Conservation (phyloP, 2,797 vertebrate genomes). For the Siniperca obscura region DNA sequence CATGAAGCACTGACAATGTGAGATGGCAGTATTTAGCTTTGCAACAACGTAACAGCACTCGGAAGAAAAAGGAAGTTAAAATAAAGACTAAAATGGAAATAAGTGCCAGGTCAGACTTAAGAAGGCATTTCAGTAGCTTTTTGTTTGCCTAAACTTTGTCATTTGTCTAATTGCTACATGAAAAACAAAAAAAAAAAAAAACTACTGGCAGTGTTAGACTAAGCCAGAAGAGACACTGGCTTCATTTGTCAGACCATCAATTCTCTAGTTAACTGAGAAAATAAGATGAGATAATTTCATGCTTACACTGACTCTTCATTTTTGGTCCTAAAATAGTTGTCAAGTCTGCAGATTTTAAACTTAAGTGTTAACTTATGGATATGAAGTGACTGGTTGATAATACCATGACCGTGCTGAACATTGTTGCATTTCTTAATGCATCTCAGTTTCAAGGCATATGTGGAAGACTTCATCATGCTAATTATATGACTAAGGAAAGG, state of each 20-base stretch:
- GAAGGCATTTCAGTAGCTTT: slow-evolving; percentile 6
- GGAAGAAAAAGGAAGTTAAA: not conserved
- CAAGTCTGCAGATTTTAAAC: slow-evolving; percentile 27
- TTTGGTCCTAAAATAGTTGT: slow-evolving; percentile 14
- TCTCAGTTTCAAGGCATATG: slow-evolving; percentile 71
- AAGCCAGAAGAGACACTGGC: slow-evolving; percentile 18
- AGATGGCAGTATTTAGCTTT: slow-evolving; percentile 65
- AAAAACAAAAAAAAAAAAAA: slow-evolving; percentile 1
- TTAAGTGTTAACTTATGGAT: slow-evolving; percentile 14
- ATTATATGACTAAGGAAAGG: slow-evolving; percentile 67
- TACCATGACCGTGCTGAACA: slow-evolving; percentile 50
- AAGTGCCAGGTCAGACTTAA: slow-evolving; percentile 32
- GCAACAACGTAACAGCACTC: slow-evolving; percentile 57
- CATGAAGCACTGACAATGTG: slow-evolving; percentile 46
- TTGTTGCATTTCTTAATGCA: slow-evolving; percentile 64
- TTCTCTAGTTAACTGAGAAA: slow-evolving; percentile 18
- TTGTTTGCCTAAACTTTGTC: not conserved
- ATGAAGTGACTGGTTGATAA: slow-evolving; percentile 36
- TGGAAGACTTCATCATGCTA: slow-evolving; percentile 81
- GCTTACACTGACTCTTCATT: not conserved
- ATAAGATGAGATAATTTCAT: not conserved
- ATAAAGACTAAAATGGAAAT: not conserved
- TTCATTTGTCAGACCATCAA: slow-evolving; percentile 23
- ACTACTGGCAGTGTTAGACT: slow-evolving; percentile 42
- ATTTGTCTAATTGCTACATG: slow-evolving; percentile 15